Evolutionary conservation across 2,113 vertebrate species (phyloP).

Genomic region (Malurus elegans): DNA sequence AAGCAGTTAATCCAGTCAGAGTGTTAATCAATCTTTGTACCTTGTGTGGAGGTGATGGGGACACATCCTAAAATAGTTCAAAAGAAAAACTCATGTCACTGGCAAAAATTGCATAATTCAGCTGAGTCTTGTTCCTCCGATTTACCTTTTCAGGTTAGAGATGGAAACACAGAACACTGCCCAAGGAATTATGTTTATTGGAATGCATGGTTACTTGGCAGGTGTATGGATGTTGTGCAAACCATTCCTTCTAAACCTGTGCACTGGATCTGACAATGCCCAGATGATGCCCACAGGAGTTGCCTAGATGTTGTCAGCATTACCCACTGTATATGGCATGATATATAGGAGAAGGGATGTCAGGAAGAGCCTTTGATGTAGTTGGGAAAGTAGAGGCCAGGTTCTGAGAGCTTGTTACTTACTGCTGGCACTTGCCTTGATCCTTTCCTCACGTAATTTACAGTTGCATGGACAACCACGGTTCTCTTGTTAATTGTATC

Average conservation of each 20-base stretch:
- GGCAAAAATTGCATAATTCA: background rate
- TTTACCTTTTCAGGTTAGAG: background rate
- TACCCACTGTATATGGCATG: background rate
- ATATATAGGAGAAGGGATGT: fast-evolving
- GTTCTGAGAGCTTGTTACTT: background rate
- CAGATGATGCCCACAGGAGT: background rate
- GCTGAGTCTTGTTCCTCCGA: background rate
- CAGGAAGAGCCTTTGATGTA: background rate
- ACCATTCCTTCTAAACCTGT: background rate
- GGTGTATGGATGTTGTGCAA: background rate
- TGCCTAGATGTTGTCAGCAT: background rate
- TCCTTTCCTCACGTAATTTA: fast-evolving
- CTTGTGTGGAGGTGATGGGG: fast-evolving
- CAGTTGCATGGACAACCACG: fast-evolving
- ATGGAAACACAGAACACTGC: background rate
- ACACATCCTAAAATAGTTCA: background rate
- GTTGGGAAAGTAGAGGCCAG: background rate
- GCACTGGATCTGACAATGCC: background rate
- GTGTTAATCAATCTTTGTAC: background rate
- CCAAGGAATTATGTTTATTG: background rate
- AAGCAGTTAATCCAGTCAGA: constrained; percentile 9
- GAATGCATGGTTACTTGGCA: background rate
- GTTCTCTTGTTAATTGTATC: background rate
- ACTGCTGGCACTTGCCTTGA: background rate
- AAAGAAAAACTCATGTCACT: background rate